These are phyloP conservation scores for Uloborus diversus DNA, from an alignment of 1,140 invertebrate genomes.

Conservation along the genomic window DNA sequence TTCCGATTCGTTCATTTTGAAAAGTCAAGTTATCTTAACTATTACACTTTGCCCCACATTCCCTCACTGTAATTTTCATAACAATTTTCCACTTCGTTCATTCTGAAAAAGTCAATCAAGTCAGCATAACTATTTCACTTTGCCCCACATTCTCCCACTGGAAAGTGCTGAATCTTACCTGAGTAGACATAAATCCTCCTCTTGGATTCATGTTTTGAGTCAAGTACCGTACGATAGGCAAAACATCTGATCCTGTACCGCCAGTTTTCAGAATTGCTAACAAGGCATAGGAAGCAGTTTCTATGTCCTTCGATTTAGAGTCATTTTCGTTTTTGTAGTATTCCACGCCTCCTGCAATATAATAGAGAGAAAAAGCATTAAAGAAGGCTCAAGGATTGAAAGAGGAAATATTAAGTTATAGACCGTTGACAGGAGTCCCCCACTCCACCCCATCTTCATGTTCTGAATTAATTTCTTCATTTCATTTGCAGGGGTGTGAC, in stretches of 20 bases:
- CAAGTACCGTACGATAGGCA: constrained; percentile 76
- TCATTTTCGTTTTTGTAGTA: constrained; percentile 4
- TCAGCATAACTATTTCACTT: too few relatives aligned
- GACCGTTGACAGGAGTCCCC: too few relatives aligned
- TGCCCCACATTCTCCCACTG: constrained; percentile 76
- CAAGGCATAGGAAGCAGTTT: constrained; percentile 80
- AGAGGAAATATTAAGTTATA: too few relatives aligned
- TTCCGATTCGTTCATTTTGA: too few relatives aligned
- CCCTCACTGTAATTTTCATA: too few relatives aligned
- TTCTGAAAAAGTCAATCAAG: too few relatives aligned
- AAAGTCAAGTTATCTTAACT: too few relatives aligned
- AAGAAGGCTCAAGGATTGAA: not conserved
- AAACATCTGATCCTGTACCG: constrained; percentile 70
- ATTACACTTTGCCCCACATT: too few relatives aligned
- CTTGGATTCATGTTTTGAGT: constrained; percentile 77
- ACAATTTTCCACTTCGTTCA: too few relatives aligned
- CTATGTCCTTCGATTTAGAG: constrained; percentile 69
- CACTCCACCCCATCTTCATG: too few relatives aligned
- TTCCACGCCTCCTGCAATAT: constrained; percentile 8
- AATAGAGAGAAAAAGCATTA: not conserved
- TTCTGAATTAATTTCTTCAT: too few relatives aligned
- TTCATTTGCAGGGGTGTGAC: too few relatives aligned
- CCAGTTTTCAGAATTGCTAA: constrained; percentile 72
- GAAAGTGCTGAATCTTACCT: constrained; percentile 61
- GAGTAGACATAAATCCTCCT: constrained; percentile 80